Conservation (phyloP, 2,888 invertebrate species). For the Perithous albicinctus region DNA sequence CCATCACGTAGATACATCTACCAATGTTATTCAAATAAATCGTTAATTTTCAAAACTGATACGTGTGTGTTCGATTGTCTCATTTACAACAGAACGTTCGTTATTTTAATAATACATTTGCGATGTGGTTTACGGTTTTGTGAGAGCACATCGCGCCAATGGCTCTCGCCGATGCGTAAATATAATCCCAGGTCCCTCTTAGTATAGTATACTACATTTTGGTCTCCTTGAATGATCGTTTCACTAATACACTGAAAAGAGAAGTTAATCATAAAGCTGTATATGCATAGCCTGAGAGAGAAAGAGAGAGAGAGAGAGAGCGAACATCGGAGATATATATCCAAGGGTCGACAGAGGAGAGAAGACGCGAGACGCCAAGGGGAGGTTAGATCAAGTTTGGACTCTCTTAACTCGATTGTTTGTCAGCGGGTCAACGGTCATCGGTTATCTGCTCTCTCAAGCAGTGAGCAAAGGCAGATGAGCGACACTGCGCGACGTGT, state of each 20-base stretch:
- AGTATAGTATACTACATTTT: not conserved
- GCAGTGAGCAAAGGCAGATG: constrained; percentile 32
- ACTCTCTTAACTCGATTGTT: constrained; percentile 75
- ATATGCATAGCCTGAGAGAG: too few relatives aligned
- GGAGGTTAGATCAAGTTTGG: constrained; percentile 69
- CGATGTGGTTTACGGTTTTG: not conserved
- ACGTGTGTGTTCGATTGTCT: too few relatives aligned
- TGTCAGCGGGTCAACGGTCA: constrained; percentile 76
- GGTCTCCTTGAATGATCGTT: not conserved
- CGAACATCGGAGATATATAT: constrained; percentile 33
- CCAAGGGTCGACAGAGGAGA: not conserved
- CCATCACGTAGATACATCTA: too few relatives aligned
- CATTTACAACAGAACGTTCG: too few relatives aligned
- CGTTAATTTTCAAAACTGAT: too few relatives aligned
- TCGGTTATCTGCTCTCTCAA: constrained; percentile 59
- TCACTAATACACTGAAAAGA: constrained; percentile 25
- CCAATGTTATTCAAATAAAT: too few relatives aligned
- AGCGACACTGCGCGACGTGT: constrained; percentile 8
- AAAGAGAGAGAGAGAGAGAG: too few relatives aligned
- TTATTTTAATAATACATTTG: constrained; percentile 8
- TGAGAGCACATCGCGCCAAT: not conserved
- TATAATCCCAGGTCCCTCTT: constrained; percentile 4
- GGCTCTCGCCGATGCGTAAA: not conserved
- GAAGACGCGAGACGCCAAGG: not conserved
- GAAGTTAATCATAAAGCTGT: constrained; percentile 29